phyloP scores from a whole-genome alignment of 2,113 vertebrate species.

The Abramis brama region DNA sequence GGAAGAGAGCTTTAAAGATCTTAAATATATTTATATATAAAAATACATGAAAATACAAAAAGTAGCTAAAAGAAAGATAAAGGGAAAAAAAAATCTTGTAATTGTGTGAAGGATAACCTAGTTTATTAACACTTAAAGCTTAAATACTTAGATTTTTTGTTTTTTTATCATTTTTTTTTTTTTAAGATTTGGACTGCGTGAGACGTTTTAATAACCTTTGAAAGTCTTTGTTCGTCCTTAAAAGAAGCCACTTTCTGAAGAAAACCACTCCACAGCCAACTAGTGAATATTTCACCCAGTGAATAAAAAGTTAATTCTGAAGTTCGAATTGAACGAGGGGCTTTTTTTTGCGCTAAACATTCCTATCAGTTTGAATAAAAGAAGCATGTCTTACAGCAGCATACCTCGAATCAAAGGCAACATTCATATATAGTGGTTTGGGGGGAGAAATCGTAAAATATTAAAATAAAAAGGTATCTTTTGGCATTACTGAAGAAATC shows the following conservation, averaged over 20 bases:
- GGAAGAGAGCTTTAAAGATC: conserved; percentile 71
- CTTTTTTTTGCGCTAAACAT: conserved; percentile 56
- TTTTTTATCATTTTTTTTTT: conserved; percentile 23
- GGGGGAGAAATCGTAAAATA: not conserved
- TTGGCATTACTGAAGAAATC: conserved; percentile 49
- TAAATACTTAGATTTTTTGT: conserved; percentile 62
- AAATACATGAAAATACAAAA: conserved; percentile 77
- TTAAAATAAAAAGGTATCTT: conserved; percentile 22
- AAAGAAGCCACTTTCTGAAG: conserved; percentile 37
- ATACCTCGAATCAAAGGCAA: conserved; percentile 59
- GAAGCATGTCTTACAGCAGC: conserved; percentile 58
- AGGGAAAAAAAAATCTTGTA: conserved; percentile 61
- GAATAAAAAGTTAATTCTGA: conserved; percentile 35
- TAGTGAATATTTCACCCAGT: conserved; percentile 48
- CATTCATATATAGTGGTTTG: conserved; percentile 59
- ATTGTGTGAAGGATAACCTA: conserved; percentile 65
- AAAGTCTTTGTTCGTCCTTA: conserved; percentile 46
- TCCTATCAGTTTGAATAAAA: conserved; percentile 63
- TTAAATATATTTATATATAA: conserved; percentile 81
- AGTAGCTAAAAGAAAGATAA: conserved; percentile 77
- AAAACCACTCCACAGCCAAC: conserved; percentile 29
- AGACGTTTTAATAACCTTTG: conserved; percentile 33
- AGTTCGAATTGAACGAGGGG: conserved; percentile 15
- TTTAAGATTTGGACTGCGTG: conserved; percentile 59
- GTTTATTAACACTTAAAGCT: conserved; percentile 74